Conservation (phyloP, 2,888 invertebrate species). For the Mamestra brassicae region DNA sequence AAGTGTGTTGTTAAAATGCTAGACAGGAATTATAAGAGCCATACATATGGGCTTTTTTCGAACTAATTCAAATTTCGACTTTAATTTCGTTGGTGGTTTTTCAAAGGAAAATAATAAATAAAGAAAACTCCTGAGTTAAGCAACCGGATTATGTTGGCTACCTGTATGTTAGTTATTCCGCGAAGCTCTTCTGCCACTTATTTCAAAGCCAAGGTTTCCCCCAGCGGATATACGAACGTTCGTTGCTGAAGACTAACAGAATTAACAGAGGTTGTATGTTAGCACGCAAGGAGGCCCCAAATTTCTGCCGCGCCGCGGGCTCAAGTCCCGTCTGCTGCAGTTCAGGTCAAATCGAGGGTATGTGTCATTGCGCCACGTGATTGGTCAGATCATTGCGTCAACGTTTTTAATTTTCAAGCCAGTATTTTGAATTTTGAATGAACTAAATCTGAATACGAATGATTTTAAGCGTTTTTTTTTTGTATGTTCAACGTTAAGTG, state of each 20-base stretch:
- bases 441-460: not conserved
- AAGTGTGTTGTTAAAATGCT: no score
- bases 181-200: slow-evolving; percentile 14
- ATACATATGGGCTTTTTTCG: no score
- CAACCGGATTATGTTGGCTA: no score
- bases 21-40: no score
- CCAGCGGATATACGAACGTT: slow-evolving; percentile 26
- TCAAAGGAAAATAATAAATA: no score
- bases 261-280: slow-evolving; percentile 80
- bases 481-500: no score
- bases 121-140: no score
- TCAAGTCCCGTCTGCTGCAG: slow-evolving; percentile 97
- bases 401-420: not conserved
- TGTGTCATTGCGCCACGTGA: slow-evolving; percentile 85
- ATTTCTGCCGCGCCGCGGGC: slow-evolving; percentile 97
- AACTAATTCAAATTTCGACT: no score
- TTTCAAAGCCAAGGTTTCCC: slow-evolving; percentile 35
- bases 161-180: no score
- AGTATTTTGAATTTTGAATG: not conserved
- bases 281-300: slow-evolving; percentile 95
- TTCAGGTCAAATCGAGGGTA: slow-evolving; percentile 97
- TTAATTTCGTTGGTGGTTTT: no score
- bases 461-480: not conserved
- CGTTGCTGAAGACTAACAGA: slow-evolving; percentile 57
- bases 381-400: slow-evolving; percentile 81